Evolutionary conservation across 2,888 invertebrate species (phyloP), one percentile per base, ranked within the genome.

Genomic region (Conus canariensis): DNA sequence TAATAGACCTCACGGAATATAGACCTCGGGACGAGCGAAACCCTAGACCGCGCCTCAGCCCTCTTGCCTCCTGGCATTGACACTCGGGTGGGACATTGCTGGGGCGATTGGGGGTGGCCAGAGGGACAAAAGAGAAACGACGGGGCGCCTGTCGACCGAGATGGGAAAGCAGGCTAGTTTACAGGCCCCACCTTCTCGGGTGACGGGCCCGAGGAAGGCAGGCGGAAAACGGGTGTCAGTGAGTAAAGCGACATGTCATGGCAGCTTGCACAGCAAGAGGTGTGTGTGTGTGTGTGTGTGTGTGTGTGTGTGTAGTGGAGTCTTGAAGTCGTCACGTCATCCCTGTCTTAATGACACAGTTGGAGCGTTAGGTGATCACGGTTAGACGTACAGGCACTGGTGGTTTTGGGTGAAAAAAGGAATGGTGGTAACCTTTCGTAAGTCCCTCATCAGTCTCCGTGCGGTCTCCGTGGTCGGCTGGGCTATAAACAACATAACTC

Each of bases 221-320:
- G 60, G 85, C 85, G 60, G 60, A 59, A 85, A 85, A 85, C 85
- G 85, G 85, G 85, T 85, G 85, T 85, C 85, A 64, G 56, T 30
- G 12, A 14, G 60, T 30, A 25, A 85, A 25, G 25, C 60, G 85
- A 59, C 85, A 25, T 85, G 25, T 25, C 58, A 60, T 60, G 60
- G 60, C 85, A 60, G 85, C 60, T 60, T n/a, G 59, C 85, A 8
- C 85, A 85, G 85, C 85, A 59, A 14, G 85, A 16, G 77, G 30
- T 4, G 77, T 0, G 77, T 19, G 74, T 19, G n/a, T 45, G 45
- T 45, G 45, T 45, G 45, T 45, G 45, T 45, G 45, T 45, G 74
- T 10, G 74, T n/a, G n/a, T 22, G 45, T 22, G 74, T 22, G 74
- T 64, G 16, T 16, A 3, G 1, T 0, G 10, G 45, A 10, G 14